Evolutionary conservation across 2,888 invertebrate genomes (phyloP), one percentile per base, ranked within the genome.

Genomic region (Ophonus ardosiacus): DNA sequence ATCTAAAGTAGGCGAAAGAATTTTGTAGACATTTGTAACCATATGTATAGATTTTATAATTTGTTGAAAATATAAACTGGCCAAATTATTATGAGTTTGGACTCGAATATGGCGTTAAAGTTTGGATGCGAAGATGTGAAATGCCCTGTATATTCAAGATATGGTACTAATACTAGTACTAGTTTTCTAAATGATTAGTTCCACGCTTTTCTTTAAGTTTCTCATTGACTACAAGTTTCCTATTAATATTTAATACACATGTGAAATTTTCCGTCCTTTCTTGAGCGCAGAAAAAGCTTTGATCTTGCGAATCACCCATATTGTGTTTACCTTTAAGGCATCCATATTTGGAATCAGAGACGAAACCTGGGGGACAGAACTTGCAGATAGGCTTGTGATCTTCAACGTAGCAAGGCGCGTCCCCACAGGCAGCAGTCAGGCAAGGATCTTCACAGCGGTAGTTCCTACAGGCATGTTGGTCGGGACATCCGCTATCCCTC

Each of bases 301-400:
- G 3, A 13, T 5, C 8, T 51, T 8, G 43, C 13, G 43, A 8
- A 51, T 10, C 65, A 40, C 65, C 65, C 40, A 61, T 68, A 51
- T 31, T 78, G 89, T 91, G 90, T 93, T 97, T 98, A 98, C 98
- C 97, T 97, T 97, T 97, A 93, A 96, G 95, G 94, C 98, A 98
- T 96, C 97, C 97, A 93, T 96, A 96, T 94, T 95, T 95, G 91
- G 96, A 95, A 93, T 98, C 97, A 92, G 96, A 96, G 93, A 95
- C 95, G 94, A 96, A 98, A 93, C 97, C 98, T 92, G 94, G 94
- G 91, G 98, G 97, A 94, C 98, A 98, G 94, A 97, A 97, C 95
- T 97, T 97, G 96, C 98, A 98, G 92, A 96, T 95, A 89, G 98
- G 96, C 93, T 96, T 97, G 93, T 98, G 98, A 92, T 97, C 97